A percentile compares a stretch with the other conserved stretches of the same genome.
These are phyloP conservation scores for Sitophilus oryzae DNA, from an alignment of 1,140 invertebrate species.

Conservation along the genomic window DNA sequence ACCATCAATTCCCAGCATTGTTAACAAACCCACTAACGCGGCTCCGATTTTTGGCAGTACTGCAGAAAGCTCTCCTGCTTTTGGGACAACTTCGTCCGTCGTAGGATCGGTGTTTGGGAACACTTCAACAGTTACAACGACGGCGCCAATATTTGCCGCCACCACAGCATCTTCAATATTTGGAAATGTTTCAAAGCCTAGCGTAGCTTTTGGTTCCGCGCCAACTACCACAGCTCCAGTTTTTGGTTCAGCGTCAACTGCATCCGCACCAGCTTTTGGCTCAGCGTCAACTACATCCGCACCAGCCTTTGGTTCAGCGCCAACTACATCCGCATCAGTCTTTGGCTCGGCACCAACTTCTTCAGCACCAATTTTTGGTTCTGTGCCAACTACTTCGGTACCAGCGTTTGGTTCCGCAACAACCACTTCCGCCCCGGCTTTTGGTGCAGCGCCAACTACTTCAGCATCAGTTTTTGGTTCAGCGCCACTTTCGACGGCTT, in stretches of 20 bases:
- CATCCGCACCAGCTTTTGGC: background rate
- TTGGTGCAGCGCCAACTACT: background rate
- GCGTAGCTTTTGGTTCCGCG: background rate
- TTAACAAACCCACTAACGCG: no score
- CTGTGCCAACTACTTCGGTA: background rate
- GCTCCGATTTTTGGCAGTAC: background rate
- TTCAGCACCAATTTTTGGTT: no score
- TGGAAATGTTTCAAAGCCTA: background rate
- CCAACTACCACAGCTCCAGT: conserved; percentile 1
- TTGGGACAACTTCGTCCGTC: no score
- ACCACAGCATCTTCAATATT: conserved; percentile 4
- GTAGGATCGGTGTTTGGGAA: background rate
- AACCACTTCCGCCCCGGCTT: background rate
- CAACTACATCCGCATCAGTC: no score
- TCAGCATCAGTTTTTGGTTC: conserved; percentile 7
- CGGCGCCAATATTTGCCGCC: background rate
- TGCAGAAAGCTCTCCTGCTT: no score
- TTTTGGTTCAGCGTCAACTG: conserved; percentile 1
- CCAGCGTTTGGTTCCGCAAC: background rate
- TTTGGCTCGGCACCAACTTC: no score
- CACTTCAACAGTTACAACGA: background rate
- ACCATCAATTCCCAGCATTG: background rate
- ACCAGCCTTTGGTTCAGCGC: no score
- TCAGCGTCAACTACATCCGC: background rate
- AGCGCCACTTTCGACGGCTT: background rate